Conservation (phyloP, 2,113 vertebrate species). For the Bucco capensis region DNA sequence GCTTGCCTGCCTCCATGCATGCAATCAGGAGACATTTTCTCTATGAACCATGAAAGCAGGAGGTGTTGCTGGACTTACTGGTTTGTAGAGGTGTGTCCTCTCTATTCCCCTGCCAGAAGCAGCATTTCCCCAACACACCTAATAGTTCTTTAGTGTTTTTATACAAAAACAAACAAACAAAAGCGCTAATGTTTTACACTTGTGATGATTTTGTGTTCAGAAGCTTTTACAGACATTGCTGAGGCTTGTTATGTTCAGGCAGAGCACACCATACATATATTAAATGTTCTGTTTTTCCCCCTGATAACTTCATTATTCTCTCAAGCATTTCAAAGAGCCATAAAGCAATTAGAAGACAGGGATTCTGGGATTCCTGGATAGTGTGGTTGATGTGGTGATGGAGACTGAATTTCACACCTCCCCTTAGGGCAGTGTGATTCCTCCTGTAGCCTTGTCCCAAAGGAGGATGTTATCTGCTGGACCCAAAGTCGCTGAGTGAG, state of each 20-base stretch:
- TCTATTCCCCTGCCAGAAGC: not conserved
- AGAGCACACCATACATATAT: not conserved
- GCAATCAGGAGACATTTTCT: not conserved
- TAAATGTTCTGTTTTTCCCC: not conserved
- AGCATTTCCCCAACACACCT: not conserved
- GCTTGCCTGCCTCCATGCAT: not conserved
- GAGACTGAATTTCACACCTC: not conserved
- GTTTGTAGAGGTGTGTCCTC: not conserved
- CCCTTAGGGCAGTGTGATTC: not conserved
- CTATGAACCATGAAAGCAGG: not conserved
- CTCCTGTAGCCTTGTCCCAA: not conserved
- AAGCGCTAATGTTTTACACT: not conserved
- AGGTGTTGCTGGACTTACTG: not conserved
- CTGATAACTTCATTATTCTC: not conserved
- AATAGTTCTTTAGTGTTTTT: not conserved
- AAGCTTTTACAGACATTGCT: not conserved
- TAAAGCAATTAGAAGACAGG: not conserved
- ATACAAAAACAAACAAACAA: not conserved
- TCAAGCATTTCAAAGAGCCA: not conserved
- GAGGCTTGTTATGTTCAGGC: not conserved
- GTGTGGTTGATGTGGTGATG: rapidly evolving
- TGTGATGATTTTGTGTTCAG: not conserved
- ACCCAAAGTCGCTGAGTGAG: not conserved
- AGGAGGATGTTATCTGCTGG: not conserved
- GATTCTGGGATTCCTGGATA: not conserved